Conservation (phyloP, 2,797 vertebrate species). For the Ctenopoma kingsleyae region DNA sequence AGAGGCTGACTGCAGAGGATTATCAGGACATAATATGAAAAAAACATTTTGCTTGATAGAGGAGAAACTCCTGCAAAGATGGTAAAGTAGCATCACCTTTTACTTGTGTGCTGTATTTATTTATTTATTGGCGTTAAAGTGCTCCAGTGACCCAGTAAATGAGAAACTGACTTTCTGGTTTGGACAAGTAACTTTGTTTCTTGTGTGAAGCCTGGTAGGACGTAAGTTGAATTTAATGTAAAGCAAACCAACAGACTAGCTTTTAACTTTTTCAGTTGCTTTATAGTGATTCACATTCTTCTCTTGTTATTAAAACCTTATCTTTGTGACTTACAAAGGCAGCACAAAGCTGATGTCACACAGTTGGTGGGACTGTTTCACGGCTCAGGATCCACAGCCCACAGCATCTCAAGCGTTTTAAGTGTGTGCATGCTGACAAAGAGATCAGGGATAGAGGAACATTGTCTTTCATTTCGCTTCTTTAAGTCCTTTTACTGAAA, state of each 20-base stretch:
- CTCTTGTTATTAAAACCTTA: conserved; percentile 31
- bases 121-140: conserved; percentile 30
- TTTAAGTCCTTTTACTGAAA: conserved; percentile 58
- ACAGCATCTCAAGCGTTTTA: conserved; percentile 52
- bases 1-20: conserved; percentile 64
- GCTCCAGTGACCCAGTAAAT: conserved; percentile 70
- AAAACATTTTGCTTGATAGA: conserved; percentile 55
- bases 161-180: conserved; percentile 28
- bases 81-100: conserved; percentile 74
- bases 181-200: conserved; percentile 48
- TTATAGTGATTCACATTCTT: not conserved
- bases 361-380: conserved; percentile 60
- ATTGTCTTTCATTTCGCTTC: conserved; percentile 63
- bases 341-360: conserved; percentile 35
- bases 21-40: conserved; percentile 67
- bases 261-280: conserved; percentile 2
- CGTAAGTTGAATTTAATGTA: conserved; percentile 3
- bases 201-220: conserved; percentile 16
- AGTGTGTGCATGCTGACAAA: conserved; percentile 47
- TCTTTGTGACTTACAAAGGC: conserved; percentile 16
- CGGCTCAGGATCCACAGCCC: conserved; percentile 43
- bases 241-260: not conserved
- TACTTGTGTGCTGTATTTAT: not conserved
- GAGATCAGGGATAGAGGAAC: conserved; percentile 37
- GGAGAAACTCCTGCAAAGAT: conserved; percentile 75